These are phyloP conservation scores for Matsumurasca onukii DNA, from an alignment of 1,140 invertebrate genomes.

Conservation along the genomic window DNA sequence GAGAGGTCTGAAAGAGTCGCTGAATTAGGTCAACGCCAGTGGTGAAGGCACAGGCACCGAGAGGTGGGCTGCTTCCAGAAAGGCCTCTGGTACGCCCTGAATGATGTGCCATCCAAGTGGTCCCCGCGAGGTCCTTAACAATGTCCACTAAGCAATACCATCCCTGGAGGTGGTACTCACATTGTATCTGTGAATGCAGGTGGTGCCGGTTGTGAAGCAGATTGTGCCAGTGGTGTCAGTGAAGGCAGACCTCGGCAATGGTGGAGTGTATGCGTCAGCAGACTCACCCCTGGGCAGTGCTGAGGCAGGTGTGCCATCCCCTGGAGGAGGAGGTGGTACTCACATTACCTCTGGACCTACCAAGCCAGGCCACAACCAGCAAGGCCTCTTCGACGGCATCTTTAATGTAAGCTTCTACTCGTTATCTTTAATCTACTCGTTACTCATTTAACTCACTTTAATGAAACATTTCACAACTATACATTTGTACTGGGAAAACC, in stretches of 20 bases:
- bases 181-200: not conserved
- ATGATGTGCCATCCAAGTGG: no score
- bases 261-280: conserved; percentile 6
- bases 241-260: conserved; percentile 10
- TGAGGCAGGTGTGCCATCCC: not conserved
- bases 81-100: no score
- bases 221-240: conserved; percentile 22
- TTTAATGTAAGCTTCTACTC: conserved; percentile 31
- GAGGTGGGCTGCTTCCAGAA: no score
- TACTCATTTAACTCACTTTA: not conserved
- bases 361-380: not conserved
- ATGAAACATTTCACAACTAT: not conserved
- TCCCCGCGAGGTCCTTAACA: not conserved
- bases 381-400: conserved; percentile 28
- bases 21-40: no score
- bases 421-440: no score
- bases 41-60: no score
- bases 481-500: no score
- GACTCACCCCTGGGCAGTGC: conserved; percentile 9
- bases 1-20: no score
- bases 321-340: not conserved
- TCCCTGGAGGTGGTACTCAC: not conserved
- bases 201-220: not conserved
- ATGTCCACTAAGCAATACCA: not conserved
- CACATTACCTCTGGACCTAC: not conserved